Evolutionary conservation across 2,888 invertebrate genomes (phyloP).

Genomic region (Mesoligia furuncula): DNA sequence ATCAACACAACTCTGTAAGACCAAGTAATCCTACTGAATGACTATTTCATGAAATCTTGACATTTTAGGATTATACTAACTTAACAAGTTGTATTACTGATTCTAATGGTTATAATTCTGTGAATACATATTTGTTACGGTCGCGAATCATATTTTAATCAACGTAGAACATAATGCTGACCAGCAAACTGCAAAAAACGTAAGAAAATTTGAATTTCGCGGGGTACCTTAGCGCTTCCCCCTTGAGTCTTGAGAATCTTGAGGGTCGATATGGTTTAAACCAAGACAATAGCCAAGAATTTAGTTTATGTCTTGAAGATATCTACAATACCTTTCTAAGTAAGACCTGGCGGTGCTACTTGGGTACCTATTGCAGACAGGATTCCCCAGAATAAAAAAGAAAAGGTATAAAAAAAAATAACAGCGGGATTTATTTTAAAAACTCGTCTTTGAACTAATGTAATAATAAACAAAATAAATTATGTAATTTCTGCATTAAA

Average conservation of each 20-base stretch:
- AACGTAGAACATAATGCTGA: too few relatives aligned
- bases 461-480: slow-evolving; percentile 34
- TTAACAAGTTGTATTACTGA: too few relatives aligned
- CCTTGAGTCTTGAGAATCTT: not conserved
- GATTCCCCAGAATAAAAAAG: not conserved
- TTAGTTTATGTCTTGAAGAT: not conserved
- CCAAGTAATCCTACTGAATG: too few relatives aligned
- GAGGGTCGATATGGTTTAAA: not conserved
- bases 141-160: too few relatives aligned
- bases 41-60: too few relatives aligned
- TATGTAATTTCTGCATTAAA: slow-evolving; percentile 9
- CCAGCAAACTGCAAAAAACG: too few relatives aligned
- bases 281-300: not conserved
- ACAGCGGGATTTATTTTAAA: slow-evolving; percentile 9
- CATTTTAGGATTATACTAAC: too few relatives aligned
- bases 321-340: not conserved
- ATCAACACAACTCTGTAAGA: too few relatives aligned
- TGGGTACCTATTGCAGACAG: not conserved
- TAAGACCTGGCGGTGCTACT: not conserved
- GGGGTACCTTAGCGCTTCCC: too few relatives aligned
- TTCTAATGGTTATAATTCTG: too few relatives aligned
- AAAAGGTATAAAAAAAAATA: slow-evolving; percentile 9
- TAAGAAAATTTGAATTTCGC: too few relatives aligned
- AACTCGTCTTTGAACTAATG: slow-evolving; percentile 11
- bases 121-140: too few relatives aligned